A percentile compares a stretch with the other conserved stretches of the same genome.
Conservation (phyloP, 2,113 vertebrate species). For the Erythrolamprus reginae region DNA sequence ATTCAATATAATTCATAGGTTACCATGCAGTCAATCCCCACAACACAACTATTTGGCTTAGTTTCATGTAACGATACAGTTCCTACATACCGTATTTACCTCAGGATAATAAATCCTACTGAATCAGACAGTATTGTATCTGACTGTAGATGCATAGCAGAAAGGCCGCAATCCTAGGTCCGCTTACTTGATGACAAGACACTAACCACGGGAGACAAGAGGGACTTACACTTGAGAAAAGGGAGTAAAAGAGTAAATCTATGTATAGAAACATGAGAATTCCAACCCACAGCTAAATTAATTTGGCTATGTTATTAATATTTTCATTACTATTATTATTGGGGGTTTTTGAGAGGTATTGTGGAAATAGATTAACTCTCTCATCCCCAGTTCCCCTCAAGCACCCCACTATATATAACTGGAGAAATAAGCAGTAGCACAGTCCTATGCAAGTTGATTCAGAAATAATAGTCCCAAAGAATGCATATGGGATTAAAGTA, state of each 20-base stretch:
- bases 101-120: neutral
- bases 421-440: constrained; percentile 5
- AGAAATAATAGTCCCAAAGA: neutral
- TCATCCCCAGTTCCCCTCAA: neutral
- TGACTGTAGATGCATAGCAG: neutral
- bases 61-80: neutral
- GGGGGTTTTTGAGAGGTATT: constrained; percentile 9
- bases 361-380: constrained; percentile 5
- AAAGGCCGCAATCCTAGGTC: neutral
- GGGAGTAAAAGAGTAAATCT: neutral
- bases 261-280: neutral
- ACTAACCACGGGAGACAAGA: neutral
- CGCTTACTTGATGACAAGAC: neutral
- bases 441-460: neutral
- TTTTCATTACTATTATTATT: neutral
- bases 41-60: neutral
- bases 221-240: neutral
- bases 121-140: neutral
- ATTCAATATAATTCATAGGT: neutral
- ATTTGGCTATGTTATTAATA: neutral
- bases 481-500: neutral
- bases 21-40: neutral
- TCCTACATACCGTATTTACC: neutral
- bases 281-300: neutral
- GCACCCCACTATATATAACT: neutral